Conservation (phyloP, 2,797 vertebrate species). For the Zenarchopterus dispar region DNA sequence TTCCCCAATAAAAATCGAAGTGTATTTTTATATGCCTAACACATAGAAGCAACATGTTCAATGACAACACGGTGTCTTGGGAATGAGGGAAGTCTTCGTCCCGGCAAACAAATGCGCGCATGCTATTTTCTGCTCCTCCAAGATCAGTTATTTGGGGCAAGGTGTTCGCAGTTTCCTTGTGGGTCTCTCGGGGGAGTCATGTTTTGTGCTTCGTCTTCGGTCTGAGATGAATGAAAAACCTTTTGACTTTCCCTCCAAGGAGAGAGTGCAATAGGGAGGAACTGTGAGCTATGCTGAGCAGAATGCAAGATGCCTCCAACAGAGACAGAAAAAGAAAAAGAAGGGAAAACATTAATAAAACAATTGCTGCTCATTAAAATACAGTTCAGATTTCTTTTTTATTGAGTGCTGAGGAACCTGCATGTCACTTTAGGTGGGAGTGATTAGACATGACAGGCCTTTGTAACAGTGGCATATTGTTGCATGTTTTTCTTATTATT, state of each 20-base stretch:
- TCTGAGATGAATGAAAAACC: slow-evolving; percentile 83
- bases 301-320: slow-evolving; percentile 59
- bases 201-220: slow-evolving; percentile 77
- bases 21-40: slow-evolving; percentile 75
- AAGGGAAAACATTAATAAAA: slow-evolving; percentile 74
- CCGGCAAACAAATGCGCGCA: slow-evolving; percentile 80
- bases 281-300: slow-evolving; percentile 74
- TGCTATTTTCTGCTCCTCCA: slow-evolving; percentile 81
- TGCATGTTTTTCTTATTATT: slow-evolving; percentile 68
- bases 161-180: slow-evolving; percentile 80
- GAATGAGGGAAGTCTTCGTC: slow-evolving; percentile 70
- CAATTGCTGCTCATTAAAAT: slow-evolving; percentile 73
- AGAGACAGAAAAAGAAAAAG: slow-evolving; percentile 31
- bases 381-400: slow-evolving; percentile 68
- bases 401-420: slow-evolving; percentile 54
- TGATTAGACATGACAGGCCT: slow-evolving; percentile 60
- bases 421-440: slow-evolving; percentile 55
- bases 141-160: slow-evolving; percentile 85
- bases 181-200: slow-evolving; percentile 76
- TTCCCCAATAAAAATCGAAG: slow-evolving; percentile 72
- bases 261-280: slow-evolving; percentile 67
- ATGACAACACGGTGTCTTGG: slow-evolving; percentile 76
- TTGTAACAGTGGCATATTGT: slow-evolving; percentile 53
- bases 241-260: slow-evolving; percentile 81
- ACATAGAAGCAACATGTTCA: slow-evolving; percentile 69